Evolutionary conservation across 1,140 invertebrate genomes (phyloP).

Genomic region (Zeugodacus cucurbitae): DNA sequence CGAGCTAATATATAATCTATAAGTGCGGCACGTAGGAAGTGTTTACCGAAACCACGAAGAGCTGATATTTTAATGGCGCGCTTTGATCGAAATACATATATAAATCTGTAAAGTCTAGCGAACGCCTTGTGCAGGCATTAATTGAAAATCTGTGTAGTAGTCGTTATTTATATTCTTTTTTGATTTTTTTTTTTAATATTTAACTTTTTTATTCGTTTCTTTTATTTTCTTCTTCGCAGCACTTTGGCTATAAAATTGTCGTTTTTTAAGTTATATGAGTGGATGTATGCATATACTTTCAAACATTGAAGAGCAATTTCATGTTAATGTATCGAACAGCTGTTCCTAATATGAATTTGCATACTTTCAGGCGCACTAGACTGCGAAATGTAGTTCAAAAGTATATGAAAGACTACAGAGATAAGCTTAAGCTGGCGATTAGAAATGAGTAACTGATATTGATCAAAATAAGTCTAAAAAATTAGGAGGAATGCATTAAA

Average conservation of each 20-base stretch:
- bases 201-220: not conserved
- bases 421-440: not conserved
- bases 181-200: not conserved
- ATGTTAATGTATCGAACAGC: slow-evolving; percentile 20
- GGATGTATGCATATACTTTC: not conserved
- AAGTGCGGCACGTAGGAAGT: not conserved
- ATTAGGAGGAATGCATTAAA: not conserved
- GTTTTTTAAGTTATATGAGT: not conserved
- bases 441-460: not conserved
- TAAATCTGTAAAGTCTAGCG: not conserved
- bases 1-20: not conserved
- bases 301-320: slow-evolving; percentile 9
- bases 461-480: not conserved
- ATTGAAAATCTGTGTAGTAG: not conserved
- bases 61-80: not conserved
- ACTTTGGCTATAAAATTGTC: not conserved
- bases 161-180: not conserved
- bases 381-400: not conserved
- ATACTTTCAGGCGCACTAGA: slow-evolving; percentile 7
- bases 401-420: not conserved
- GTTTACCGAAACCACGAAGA: not conserved
- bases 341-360: slow-evolving; percentile 9
- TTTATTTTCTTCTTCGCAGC: not conserved
- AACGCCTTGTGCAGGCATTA: not conserved
- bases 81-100: not conserved